A percentile compares a stretch with the other conserved stretches of the same genome.
Evolutionary conservation across 2,797 vertebrate species (phyloP).

Genomic region (Pseudotriccus pelzelni): DNA sequence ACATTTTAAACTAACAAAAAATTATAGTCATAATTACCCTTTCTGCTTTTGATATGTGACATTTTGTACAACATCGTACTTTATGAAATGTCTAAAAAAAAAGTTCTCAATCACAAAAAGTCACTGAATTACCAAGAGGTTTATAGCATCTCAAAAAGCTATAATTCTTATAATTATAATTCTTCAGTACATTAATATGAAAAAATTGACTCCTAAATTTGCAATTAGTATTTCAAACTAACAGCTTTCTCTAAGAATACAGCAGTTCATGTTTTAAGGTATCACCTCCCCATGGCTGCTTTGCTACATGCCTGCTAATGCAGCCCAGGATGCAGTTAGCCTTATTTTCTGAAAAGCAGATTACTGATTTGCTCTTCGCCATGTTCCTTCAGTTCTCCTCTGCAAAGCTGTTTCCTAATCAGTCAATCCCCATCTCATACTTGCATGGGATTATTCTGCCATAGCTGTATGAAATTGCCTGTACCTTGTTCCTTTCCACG

Average conservation of each 20-base stretch:
- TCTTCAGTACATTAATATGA: neutral
- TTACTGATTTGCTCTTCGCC: neutral
- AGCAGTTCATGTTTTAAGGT: neutral
- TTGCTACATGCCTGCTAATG: neutral
- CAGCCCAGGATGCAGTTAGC: neutral
- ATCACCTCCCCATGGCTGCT: neutral
- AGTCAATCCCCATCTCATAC: neutral
- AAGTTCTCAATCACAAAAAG: neutral
- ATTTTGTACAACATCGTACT: neutral
- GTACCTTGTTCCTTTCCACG: neutral
- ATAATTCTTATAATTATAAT: neutral
- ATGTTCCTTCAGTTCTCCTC: neutral
- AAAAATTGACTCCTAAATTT: neutral
- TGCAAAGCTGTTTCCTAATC: neutral
- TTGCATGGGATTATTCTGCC: neutral
- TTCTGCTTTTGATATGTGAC: neutral
- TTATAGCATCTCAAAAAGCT: neutral
- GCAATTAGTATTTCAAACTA: neutral
- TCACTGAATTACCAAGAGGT: neutral
- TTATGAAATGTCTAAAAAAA: neutral
- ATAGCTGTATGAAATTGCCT: neutral
- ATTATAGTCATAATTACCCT: neutral
- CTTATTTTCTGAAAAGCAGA: neutral
- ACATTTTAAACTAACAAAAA: neutral
- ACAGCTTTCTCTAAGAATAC: neutral